Base-by-base conservation (phyloP, 2,113 vertebrate genomes). In the Pedionomus torquatus region DNA sequence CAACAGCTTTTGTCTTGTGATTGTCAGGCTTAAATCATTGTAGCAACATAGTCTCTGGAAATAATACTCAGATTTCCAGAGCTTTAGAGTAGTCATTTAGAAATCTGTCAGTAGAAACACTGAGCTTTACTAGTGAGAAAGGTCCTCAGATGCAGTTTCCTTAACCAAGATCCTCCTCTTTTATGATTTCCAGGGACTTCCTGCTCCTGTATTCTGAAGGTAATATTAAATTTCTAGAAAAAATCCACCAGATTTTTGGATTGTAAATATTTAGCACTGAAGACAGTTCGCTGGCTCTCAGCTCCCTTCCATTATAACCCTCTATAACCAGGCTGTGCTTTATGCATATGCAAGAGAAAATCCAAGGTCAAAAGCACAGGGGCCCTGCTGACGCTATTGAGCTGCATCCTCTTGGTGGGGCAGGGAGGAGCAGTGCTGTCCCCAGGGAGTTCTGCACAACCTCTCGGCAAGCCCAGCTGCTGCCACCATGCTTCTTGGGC, bases 401-500 rank as follows among this genome's bases (percentile, higher is more conserved):
- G 48, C 14, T 0, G 3, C 57, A 21, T 46, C 60, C 64, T n/a
- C 25, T 6, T 20, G 7, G n/a, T 8, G 0, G 24, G 54, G 61
- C 60, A 54, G 44, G 55, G 66, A n/a, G 28, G 43, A 72, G 51
- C 17, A 0, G 5, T 1, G 14, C 25, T 30, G 72, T 13, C 57
- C 20, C 31, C 3, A 3, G 11, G 69, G 37, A 60, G 76, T 46
- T 8, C 64, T 1, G 69, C 35, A 1, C 13, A 23, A 14, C 23
- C 46, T 30, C 63, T 23, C 4, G 0, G 31, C 37, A 15, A 58
- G 55, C 19, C 37, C 41, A 12, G 70, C 39, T 17, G 55, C 48
- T 35, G 58, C 54, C 7, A 9, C 41, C 0, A 10, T 0, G 1
- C 68, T n/a, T 21, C 0, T 0, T 3, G 1, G 23, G 4, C 2